Evolutionary conservation across 2,888 invertebrate genomes (phyloP), one percentile per base, ranked within the genome.

Genomic region (Lymantria monacha): DNA sequence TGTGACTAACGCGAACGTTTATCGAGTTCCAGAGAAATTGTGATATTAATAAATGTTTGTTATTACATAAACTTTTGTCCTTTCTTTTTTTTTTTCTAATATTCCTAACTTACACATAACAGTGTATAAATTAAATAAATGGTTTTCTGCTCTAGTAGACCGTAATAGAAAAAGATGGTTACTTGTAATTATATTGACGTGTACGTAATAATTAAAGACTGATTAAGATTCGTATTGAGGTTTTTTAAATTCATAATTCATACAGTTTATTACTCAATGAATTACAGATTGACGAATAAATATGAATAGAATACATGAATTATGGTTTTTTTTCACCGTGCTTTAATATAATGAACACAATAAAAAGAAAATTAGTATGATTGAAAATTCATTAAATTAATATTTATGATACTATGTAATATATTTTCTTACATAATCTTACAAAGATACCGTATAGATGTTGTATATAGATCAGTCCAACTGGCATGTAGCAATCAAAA

Each of bases 41-140:
- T 91, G 90, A 91, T 90, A 91, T 88, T 85, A 90, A 84, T 85
- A 87, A 85, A 80, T 79, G 84, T 87, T 86, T 83, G 80, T 83
- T 80, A 72, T 65, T 65, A 55, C 46, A 55, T 47, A 46, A 61
- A 46, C 55, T 57, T 58, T 66, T 54, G 50, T 55, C 43, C n/a
- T n/a, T n/a, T n/a, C n/a, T n/a, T 61, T 61, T 15, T 9, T 9
- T 10, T 41, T 41, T 15, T 15, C 1, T 14, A 15, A 15, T 41
- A 38, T 38, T 38, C n/a, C 9, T 38, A 38, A 38, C n/a, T 38
- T 38, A 12, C n/a, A 11, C 38, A 38, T 38, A 38, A 38, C 38
- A 7, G 12, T 46, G 22, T 7, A 36, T 43, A 38, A 38, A 45
- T 48, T 44, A 30, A 45, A 13, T 37, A 5, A 15, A 46, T 48